A percentile compares a stretch with the other conserved stretches of the same genome.
phyloP scores from a whole-genome alignment of 2,888 invertebrate genomes.

The Scaptomyza caliginosa region DNA sequence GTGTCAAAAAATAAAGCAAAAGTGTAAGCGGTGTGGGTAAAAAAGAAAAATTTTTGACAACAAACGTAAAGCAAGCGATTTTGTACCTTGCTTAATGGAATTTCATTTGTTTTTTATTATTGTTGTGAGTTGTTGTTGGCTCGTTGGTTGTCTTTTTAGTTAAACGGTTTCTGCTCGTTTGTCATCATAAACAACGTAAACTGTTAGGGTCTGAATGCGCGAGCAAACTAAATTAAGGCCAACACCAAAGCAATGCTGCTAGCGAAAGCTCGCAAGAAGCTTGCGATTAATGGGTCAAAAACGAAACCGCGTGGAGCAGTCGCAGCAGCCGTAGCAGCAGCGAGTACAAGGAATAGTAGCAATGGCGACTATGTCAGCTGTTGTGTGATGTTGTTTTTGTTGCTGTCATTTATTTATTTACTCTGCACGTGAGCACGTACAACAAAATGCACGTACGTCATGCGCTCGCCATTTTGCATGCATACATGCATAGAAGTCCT shows the following conservation, averaged over 20 bases:
- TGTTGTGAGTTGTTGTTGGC: constrained; percentile 6
- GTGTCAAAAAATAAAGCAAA: neutral
- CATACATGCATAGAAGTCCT: constrained; percentile 11
- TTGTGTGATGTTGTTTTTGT: constrained; percentile 24
- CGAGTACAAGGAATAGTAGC: constrained; percentile 19
- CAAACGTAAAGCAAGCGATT: constrained; percentile 2
- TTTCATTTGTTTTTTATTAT: constrained; percentile 1
- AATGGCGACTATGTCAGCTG: constrained; percentile 57
- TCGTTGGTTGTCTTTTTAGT: constrained; percentile 18
- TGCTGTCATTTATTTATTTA: constrained; percentile 26
- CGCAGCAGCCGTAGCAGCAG: constrained; percentile 9
- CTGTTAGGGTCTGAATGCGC: constrained; percentile 66
- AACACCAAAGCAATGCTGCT: constrained; percentile 55
- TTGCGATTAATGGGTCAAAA: constrained; percentile 59
- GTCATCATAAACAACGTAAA: constrained; percentile 33
- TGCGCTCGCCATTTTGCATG: constrained; percentile 52
- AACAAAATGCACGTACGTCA: constrained; percentile 28
- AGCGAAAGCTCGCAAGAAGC: constrained; percentile 63
- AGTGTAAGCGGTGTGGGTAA: neutral
- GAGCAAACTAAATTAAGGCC: constrained; percentile 73
- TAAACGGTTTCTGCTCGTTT: constrained; percentile 2
- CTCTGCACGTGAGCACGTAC: constrained; percentile 60
- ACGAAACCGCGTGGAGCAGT: constrained; percentile 35
- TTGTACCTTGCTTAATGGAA: constrained; percentile 31
- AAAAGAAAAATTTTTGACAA: constrained; percentile 8